Conservation (phyloP, 2,888 invertebrate species). For the Trissonchulus latispiculum region DNA sequence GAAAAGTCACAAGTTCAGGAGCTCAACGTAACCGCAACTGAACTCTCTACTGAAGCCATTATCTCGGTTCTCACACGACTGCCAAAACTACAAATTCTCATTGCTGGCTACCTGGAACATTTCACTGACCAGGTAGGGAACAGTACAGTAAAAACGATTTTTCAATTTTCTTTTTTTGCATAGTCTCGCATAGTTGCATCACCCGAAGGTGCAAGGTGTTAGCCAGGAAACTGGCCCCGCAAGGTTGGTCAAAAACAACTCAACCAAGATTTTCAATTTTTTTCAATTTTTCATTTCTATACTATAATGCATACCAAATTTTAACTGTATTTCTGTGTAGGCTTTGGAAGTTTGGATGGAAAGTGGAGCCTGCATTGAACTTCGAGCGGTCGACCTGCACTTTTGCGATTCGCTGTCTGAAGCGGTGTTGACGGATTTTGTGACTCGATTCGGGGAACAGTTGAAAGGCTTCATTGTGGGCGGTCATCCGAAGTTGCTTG, state of each 20-base stretch:
- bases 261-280: no score
- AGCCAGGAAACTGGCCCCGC: no score
- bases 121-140: conserved; percentile 86
- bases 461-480: conserved; percentile 85
- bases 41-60: conserved; percentile 82
- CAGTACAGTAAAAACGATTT: no score
- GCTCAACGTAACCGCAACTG: conserved; percentile 91
- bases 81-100: conserved; percentile 74
- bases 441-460: conserved; percentile 77
- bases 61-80: conserved; percentile 80
- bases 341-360: conserved; percentile 1
- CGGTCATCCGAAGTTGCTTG: conserved; percentile 76
- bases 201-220: no score
- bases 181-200: no score
- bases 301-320: no score
- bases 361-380: neutral
- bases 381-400: conserved; percentile 53
- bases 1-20: conserved; percentile 83
- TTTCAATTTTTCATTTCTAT: no score
- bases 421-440: conserved; percentile 78
- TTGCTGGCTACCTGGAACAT: conserved; percentile 93
- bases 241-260: no score
- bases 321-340: neutral
- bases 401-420: conserved; percentile 90
- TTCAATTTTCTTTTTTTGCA: no score